Evolutionary conservation across 92 coral and sea anemone species (phyloP).

Genomic region (Actinernus sp.): DNA sequence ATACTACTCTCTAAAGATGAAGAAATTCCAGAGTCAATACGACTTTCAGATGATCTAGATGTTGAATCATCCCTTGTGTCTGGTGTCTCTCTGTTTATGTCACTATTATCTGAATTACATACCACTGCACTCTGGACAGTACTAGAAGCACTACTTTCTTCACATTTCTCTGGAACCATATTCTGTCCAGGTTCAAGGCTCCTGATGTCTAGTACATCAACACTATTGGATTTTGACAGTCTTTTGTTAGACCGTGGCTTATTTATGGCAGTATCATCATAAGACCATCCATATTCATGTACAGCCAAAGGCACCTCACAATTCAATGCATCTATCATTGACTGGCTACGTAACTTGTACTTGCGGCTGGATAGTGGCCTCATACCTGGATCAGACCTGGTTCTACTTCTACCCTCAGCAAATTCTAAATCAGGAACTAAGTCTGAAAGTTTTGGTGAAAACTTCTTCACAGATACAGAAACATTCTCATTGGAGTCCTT

Average conservation of each 20-base stretch:
- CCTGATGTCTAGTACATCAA: conserved; percentile 44
- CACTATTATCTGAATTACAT: not conserved
- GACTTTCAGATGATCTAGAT: conserved; percentile 7
- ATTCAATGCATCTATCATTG: conserved; percentile 39
- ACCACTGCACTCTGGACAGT: not conserved
- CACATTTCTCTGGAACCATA: not conserved
- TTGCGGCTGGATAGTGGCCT: conserved; percentile 36
- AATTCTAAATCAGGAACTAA: conserved; percentile 71
- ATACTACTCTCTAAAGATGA: conserved; percentile 39
- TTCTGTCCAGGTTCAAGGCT: not conserved
- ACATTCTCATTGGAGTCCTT: conserved; percentile 64
- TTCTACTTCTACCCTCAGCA: conserved; percentile 58
- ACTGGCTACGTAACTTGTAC: conserved; percentile 35
- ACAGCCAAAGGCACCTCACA: conserved; percentile 16
- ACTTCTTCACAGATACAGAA: conserved; percentile 33
- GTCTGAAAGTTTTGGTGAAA: conserved; percentile 74
- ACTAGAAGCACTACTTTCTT: not conserved
- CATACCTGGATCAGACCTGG: conserved; percentile 81
- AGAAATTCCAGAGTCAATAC: conserved; percentile 50
- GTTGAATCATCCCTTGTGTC: conserved; percentile 3
- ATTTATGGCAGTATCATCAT: conserved; percentile 65
- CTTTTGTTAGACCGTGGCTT: conserved; percentile 30
- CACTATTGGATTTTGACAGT: conserved; percentile 79
- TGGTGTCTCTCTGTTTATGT: not conserved
- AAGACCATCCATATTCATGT: conserved; percentile 25